These are phyloP conservation scores for Mixornis gularis DNA, from an alignment of 2,113 vertebrate genomes.

Conservation along the genomic window DNA sequence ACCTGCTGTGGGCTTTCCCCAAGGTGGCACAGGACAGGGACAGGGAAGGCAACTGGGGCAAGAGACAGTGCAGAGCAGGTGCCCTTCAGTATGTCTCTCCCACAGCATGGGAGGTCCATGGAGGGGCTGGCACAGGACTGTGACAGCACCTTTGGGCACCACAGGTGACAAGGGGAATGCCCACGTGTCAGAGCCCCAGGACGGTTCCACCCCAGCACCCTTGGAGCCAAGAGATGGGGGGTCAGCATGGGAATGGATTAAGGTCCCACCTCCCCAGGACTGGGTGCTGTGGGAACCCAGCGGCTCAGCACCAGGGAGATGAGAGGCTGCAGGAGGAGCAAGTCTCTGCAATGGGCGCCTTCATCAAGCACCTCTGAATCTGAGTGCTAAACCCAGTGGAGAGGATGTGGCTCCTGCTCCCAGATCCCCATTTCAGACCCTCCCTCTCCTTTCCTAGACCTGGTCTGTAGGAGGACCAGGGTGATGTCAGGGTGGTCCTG, in stretches of 20 bases:
- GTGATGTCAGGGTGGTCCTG: fast-evolving
- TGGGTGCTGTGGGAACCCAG: not conserved
- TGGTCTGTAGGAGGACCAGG: not conserved
- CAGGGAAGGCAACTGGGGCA: not conserved
- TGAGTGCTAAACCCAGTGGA: not conserved
- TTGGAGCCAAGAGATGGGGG: fast-evolving
- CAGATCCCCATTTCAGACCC: not conserved
- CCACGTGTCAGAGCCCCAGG: fast-evolving
- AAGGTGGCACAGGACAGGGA: not conserved
- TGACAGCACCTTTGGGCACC: not conserved
- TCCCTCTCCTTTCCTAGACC: not conserved
- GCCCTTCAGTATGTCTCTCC: not conserved
- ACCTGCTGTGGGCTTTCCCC: not conserved
- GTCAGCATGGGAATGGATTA: fast-evolving
- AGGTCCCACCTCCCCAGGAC: not conserved
- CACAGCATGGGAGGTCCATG: fast-evolving
- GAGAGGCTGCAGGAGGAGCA: not conserved
- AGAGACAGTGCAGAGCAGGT: not conserved
- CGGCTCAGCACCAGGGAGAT: not conserved
- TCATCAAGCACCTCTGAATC: not conserved
- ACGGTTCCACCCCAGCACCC: not conserved
- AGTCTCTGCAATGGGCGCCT: not conserved
- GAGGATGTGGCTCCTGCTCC: not conserved
- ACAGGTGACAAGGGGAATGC: not conserved
- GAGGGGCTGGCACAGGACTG: not conserved